Evolutionary conservation across 2,113 vertebrate genomes (phyloP).

Genomic region (Serilophus lunatus): DNA sequence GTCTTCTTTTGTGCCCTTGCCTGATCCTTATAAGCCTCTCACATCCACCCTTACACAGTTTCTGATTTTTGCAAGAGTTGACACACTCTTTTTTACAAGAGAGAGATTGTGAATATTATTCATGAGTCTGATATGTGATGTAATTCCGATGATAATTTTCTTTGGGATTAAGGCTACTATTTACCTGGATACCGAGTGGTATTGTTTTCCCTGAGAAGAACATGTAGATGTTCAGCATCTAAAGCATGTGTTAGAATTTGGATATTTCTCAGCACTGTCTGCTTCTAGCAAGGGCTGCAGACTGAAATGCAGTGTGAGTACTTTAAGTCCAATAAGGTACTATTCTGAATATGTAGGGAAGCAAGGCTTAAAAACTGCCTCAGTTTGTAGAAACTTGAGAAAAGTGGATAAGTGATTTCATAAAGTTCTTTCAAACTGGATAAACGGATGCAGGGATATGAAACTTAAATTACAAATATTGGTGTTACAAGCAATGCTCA

Average conservation of each 20-base stretch:
- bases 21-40: rapidly evolving
- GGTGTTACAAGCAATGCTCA: neutral
- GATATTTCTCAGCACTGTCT: neutral
- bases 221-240: neutral
- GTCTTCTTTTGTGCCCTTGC: neutral
- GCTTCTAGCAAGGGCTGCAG: neutral
- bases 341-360: neutral
- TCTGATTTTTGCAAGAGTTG: neutral
- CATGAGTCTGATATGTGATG: neutral
- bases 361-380: neutral
- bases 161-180: neutral
- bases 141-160: neutral
- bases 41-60: rapidly evolving
- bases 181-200: rapidly evolving
- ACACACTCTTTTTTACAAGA: neutral
- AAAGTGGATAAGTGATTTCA: neutral
- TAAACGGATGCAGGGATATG: neutral
- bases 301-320: neutral
- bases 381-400: neutral
- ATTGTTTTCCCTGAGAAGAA: neutral
- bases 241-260: neutral
- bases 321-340: neutral
- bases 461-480: neutral
- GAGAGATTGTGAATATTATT: neutral
- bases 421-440: neutral